Evolutionary conservation across 53 echinoderm and acorn worm genomes (phyloP).

Genomic region (Actinopyga echinites): DNA sequence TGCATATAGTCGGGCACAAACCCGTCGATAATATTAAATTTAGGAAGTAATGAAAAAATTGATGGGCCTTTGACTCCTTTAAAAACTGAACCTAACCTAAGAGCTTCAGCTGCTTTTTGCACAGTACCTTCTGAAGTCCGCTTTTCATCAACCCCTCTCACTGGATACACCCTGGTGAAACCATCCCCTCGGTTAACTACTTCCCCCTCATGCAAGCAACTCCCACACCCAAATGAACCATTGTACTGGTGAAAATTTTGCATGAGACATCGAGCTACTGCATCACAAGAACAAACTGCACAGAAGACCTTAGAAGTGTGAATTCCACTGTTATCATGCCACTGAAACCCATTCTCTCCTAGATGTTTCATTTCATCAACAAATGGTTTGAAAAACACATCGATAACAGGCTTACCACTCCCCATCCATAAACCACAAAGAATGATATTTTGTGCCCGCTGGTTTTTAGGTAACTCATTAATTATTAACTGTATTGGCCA

Average conservation of each 20-base stretch:
- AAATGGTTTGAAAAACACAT: slow-evolving; percentile 42
- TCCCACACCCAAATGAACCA: slow-evolving; percentile 47
- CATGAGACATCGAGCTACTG: slow-evolving; percentile 38
- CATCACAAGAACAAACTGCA: slow-evolving; percentile 37
- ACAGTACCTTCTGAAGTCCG: too few relatives aligned
- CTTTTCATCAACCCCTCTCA: neutral
- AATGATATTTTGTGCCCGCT: slow-evolving; percentile 34
- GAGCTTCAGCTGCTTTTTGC: neutral
- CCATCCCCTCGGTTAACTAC: slow-evolving; percentile 48
- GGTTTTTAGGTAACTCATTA: slow-evolving; percentile 46
- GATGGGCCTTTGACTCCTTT: slow-evolving; percentile 27
- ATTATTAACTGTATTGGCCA: slow-evolving; percentile 60
- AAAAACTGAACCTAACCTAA: neutral
- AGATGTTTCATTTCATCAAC: slow-evolving; percentile 34
- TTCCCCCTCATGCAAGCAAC: slow-evolving; percentile 47
- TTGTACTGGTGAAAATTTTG: slow-evolving; percentile 50
- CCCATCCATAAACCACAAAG: slow-evolving; percentile 57
- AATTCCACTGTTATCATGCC: neutral
- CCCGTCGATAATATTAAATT: neutral
- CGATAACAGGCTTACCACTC: slow-evolving; percentile 32
- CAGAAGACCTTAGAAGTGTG: slow-evolving; percentile 15
- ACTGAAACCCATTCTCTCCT: neutral
- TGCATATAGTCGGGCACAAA: slow-evolving; percentile 43
- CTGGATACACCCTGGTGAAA: slow-evolving; percentile 6
- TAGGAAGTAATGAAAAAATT: neutral